Base-by-base conservation (phyloP, 1,140 invertebrate genomes). In the Anagrus nilaparvatae region DNA sequence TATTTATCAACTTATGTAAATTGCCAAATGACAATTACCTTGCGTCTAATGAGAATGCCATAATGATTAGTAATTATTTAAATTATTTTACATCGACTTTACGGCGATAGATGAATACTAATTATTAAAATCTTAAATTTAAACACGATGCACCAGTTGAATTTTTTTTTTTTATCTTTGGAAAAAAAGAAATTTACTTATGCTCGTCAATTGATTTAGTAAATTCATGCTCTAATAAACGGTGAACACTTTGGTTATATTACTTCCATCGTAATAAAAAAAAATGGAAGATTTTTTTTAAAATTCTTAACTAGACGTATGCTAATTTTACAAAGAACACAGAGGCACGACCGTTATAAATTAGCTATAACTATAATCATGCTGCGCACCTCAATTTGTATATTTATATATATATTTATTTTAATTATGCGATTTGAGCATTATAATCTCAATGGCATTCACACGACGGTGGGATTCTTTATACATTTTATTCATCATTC, bases 261-360 rank as follows among this genome's bases (percentile, higher is more conserved):
- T 21, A 59, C 47, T 47, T 49, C 49, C 46, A 49, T 46, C 42
- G 30, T 50, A n/a, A n/a, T n/a, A n/a, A n/a, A n/a, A n/a, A 39
- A 25, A 13, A 40, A 45, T 52, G 42, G 43, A 52, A 49, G 36
- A 53, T 55, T 33, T 28, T 46, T 45, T 49, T 42, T 56, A 58
- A 55, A 53, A 49, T 56, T 53, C 44, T 47, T 50, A 56, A 54
- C n/a, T n/a, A n/a, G n/a, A n/a, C n/a, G n/a, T n/a, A 41, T 30
- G 33, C 51, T 40, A 55, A 56, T 49, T 58, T 44, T 53, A 51
- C 54, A 54, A 61, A 52, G 57, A 60, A 61, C 60, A 59, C 57
- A 57, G 47, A 41, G 42, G 42, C 34, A 33, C 31, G 27, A 34
- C 20, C n/a, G 44, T 35, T 18, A 31, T 19, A 21, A 25, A 34